Base-by-base conservation (phyloP, 2,888 invertebrate genomes). In the Leptinotarsa peninsularis region DNA sequence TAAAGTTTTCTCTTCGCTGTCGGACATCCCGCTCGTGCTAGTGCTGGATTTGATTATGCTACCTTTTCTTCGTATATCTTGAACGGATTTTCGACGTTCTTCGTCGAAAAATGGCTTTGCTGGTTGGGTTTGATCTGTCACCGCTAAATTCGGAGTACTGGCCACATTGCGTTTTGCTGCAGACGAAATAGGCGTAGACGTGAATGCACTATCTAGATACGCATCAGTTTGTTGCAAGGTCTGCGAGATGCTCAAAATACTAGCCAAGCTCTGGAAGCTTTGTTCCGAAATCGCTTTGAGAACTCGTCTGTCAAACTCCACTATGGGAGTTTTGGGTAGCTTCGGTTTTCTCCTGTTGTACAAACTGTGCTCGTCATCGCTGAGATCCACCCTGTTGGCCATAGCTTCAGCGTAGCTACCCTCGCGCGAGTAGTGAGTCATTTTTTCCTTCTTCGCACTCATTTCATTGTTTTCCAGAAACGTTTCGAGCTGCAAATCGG, bases 51-150 rank as follows among this genome's bases (percentile, higher is more conserved):
- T 86, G 49, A 85, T 83, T 58, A 86, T 80, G 33, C 90, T 86
- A 73, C 88, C 89, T 80, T 91, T 90, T 82, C 91, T 89, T n/a
- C 92, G 91, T 52, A 91, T 89, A 69, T 93, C 90, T 77, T 92
- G 92, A 73, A 91, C 91, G 2, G 93, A 90, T 74, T 91, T 91
- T 15, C 82, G 74, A 10, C 84, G 78, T 54, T 84, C 84, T 5
- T 81, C 79, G 5, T 84, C 81, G 70, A 80, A 79, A 56, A 77
- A 80, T 21, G 80, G 75, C 3, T 75, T 54, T 54, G 80, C 79
- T 60, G 81, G 81, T 49, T 80, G 79, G 60, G 80, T 80, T 72
- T 83, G 80, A 49, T 84, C 80, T 21, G 88, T 88, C 10, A 78
- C 77, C 4, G 81, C 78, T 54, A 80, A 76, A 73, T 80, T 82